Evolutionary conservation across 2,888 invertebrate species (phyloP), one percentile per base, ranked within the genome.

Genomic region (Eilema caniola): DNA sequence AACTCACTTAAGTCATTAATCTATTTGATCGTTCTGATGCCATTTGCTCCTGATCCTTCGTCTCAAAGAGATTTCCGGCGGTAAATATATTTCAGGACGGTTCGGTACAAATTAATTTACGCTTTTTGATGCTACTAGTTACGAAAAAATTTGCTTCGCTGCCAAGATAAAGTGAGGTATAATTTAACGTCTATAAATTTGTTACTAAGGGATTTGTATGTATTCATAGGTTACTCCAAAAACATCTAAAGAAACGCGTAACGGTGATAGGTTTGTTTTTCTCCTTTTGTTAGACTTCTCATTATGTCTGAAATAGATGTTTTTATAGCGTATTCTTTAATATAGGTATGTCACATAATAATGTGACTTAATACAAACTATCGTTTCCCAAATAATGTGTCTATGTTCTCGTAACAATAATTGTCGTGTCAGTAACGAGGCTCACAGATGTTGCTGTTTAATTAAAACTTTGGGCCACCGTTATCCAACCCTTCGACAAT

Each of bases 381-480:
- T 79, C 73, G 72, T 71, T 77, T 72, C 70, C 72, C 83, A 82
- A 83, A 85, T 84, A 84, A 85, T 86, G 85, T 89, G 87, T 88
- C 86, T 86, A 84, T 87, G 85, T 86, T 83, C 81, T 83, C 83
- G 83, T 89, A 89, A 90, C 89, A 92, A 91, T 93, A 92, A 92
- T 92, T 89, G 88, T 88, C 88, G 85, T 88, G 89, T 88, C 87
- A 86, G 88, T 88, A 88, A 91, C 90, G 89, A 87, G 85, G 76
- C 76, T 74, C 79, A 73, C 94, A 94, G 92, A 93, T 94, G 94
- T 89, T 90, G 86, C 90, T 90, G 88, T 93, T 94, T 94, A 92
- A 94, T 94, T 94, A 93, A 95, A 95, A 94, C 91, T 93, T 94
- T 91, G 88, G 88, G 84, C 89, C 85, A 87, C 89, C 89, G 87